A percentile compares a stretch with the other conserved stretches of the same genome.
These are phyloP conservation scores for Epinephelus cyanopodus DNA, from an alignment of 2,113 vertebrate genomes.

Conservation along the genomic window DNA sequence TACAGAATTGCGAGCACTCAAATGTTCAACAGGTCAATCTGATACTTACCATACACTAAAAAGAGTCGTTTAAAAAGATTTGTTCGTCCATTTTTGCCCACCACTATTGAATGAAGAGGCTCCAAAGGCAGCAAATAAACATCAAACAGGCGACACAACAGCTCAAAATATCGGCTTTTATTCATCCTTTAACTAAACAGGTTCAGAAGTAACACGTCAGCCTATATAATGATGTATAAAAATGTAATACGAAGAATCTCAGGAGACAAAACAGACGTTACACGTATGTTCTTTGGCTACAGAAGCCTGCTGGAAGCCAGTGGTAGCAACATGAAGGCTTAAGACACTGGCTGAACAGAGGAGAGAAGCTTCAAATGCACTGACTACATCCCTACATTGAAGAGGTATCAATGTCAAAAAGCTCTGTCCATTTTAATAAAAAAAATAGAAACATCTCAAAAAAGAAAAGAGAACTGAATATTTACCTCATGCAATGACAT, in stretches of 20 bases:
- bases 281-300: slow-evolving; percentile 94
- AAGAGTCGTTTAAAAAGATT: too few species aligned
- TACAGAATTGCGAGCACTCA: too few species aligned
- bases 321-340: slow-evolving; percentile 74
- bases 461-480: slow-evolving; percentile 47
- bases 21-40: too few species aligned
- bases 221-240: slow-evolving; percentile 67
- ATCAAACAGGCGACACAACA: background rate
- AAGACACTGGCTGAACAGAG: slow-evolving; percentile 85
- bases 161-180: slow-evolving; percentile 76
- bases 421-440: slow-evolving; percentile 41
- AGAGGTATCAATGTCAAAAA: slow-evolving; percentile 90
- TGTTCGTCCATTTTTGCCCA: too few species aligned
- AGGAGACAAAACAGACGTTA: slow-evolving; percentile 60
- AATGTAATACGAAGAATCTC: slow-evolving; percentile 63
- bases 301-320: slow-evolving; percentile 85
- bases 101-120: too few species aligned
- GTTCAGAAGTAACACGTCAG: slow-evolving; percentile 58
- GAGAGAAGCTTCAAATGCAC: slow-evolving; percentile 78
- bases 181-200: slow-evolving; percentile 70
- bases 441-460: slow-evolving; percentile 54
- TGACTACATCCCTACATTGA: slow-evolving; percentile 75
- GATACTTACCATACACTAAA: too few species aligned
- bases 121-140: background rate
- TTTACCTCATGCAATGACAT: slow-evolving; percentile 53